phyloP scores from a whole-genome alignment of 2,888 invertebrate species.

The Ophion costatus region DNA sequence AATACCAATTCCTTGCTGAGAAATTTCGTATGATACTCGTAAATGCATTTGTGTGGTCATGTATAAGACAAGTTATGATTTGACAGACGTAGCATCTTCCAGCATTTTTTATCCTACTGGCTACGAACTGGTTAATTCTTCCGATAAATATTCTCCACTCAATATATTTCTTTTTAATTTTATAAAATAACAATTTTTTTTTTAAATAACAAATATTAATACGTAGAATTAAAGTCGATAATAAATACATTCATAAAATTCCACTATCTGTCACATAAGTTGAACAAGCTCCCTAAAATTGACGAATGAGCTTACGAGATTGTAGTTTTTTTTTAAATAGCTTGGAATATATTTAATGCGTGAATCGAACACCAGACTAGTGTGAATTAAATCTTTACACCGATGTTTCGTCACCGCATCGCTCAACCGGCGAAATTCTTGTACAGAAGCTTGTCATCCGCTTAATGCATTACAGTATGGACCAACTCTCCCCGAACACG shows the following conservation, averaged over 20 bases:
- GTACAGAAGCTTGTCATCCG: not conserved
- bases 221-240: not conserved
- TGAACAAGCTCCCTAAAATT: too few relatives aligned
- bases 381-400: not conserved
- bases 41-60: not conserved
- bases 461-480: not conserved
- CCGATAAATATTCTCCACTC: too few relatives aligned
- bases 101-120: too few relatives aligned
- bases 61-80: too few relatives aligned
- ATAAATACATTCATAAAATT: not conserved
- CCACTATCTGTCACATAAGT: not conserved
- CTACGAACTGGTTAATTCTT: too few relatives aligned
- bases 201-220: not conserved
- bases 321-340: not conserved
- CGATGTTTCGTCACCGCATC: not conserved
- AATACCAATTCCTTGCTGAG: too few relatives aligned
- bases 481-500: conserved; percentile 1
- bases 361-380: too few relatives aligned
- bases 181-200: too few relatives aligned
- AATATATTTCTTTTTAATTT: too few relatives aligned
- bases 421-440: not conserved
- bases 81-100: too few relatives aligned
- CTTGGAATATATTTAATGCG: not conserved
- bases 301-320: not conserved
- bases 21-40: not conserved